Evolutionary conservation across 2,888 invertebrate species (phyloP).

Genomic region (Euclidia mi): DNA sequence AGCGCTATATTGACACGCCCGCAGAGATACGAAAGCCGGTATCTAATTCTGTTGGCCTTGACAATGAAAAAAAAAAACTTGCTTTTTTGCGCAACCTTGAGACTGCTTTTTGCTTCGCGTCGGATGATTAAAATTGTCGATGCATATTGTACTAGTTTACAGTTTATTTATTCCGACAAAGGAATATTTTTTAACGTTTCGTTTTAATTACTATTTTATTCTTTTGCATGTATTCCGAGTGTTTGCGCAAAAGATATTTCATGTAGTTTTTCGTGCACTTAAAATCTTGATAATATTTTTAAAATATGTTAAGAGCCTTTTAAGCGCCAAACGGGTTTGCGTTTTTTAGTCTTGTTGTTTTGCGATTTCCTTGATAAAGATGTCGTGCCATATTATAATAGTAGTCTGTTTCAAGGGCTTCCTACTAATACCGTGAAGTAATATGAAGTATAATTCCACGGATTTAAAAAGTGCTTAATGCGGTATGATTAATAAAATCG

Average conservation of each 20-base stretch:
- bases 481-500: slow-evolving; percentile 40
- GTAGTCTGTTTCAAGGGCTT: slow-evolving; percentile 35
- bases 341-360: slow-evolving; percentile 35
- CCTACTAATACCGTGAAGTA: slow-evolving; percentile 20
- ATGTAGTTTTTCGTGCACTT: slow-evolving; percentile 17
- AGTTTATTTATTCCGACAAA: slow-evolving; percentile 38
- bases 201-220: slow-evolving; percentile 26
- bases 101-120: slow-evolving; percentile 69
- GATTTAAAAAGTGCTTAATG: slow-evolving; percentile 30
- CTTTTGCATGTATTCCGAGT: slow-evolving; percentile 2
- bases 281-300: slow-evolving; percentile 29
- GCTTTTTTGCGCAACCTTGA: slow-evolving; percentile 79
- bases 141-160: slow-evolving; percentile 49
- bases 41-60: slow-evolving; percentile 88
- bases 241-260: slow-evolving; percentile 24
- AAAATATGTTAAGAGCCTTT: slow-evolving; percentile 36
- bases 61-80: slow-evolving; percentile 85
- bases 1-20: slow-evolving; percentile 81
- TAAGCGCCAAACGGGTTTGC: slow-evolving; percentile 38
- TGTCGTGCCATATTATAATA: slow-evolving; percentile 26
- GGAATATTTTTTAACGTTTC: slow-evolving; percentile 20
- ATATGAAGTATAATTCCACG: slow-evolving; percentile 17
- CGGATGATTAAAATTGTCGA: slow-evolving; percentile 56
- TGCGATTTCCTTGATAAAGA: slow-evolving; percentile 33
- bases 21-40: slow-evolving; percentile 79